Conservation (phyloP, 53 echinoderm and acorn worm genomes). For the Holothuria leucospilota region DNA sequence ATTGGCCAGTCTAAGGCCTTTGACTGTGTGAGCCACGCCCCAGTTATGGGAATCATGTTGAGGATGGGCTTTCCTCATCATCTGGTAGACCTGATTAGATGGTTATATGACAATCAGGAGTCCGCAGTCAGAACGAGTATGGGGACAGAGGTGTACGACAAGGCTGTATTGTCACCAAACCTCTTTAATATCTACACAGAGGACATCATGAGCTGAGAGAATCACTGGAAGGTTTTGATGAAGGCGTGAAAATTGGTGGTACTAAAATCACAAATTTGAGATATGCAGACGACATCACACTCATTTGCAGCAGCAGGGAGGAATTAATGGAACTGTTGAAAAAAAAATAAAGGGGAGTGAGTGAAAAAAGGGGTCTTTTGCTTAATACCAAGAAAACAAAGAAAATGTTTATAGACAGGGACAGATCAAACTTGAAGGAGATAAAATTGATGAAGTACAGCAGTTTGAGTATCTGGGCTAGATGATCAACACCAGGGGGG, state of each 20-base stretch:
- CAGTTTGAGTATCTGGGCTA: neutral
- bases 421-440: neutral
- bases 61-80: neutral
- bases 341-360: neutral
- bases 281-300: constrained; percentile 46
- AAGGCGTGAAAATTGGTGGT: constrained; percentile 47
- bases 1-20: constrained; percentile 57
- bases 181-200: constrained; percentile 72
- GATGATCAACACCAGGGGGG: neutral
- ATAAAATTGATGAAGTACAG: neutral
- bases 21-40: constrained; percentile 49
- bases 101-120: constrained; percentile 41
- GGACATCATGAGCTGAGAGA: constrained; percentile 65
- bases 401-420: neutral
- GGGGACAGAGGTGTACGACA: constrained; percentile 41
- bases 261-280: constrained; percentile 46
- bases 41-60: no score
- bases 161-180: constrained; percentile 48
- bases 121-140: constrained; percentile 35
- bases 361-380: neutral
- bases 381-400: neutral
- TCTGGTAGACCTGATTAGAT: constrained; percentile 29
- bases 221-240: constrained; percentile 40
- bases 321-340: neutral
- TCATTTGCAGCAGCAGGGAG: neutral